Evolutionary conservation across 2,113 vertebrate genomes (phyloP), one percentile per base, ranked within the genome.

Genomic region (Psettodes erumei): DNA sequence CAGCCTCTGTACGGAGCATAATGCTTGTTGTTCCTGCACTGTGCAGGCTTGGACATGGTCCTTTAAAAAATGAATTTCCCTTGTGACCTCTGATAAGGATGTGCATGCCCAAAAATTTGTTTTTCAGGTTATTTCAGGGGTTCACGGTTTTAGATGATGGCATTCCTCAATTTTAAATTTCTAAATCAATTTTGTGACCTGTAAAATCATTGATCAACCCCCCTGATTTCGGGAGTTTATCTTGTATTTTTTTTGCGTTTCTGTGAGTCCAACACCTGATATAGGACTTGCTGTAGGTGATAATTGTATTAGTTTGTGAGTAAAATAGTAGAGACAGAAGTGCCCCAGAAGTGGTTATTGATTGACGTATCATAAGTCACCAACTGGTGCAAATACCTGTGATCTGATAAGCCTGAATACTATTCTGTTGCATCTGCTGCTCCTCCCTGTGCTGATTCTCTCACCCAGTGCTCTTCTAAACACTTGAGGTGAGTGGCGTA

Each of bases 281-380:
- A 78, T 38, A 71, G 82, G 45, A 78, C 8, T 48, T 73, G 55
- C 67, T 9, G 54, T 37, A 68, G 72, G 56, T 79, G 63, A 75
- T 75, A 62, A 86, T 83, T 71, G 48, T 60, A 33, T 56, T 71
- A 18, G 61, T 73, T 65, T 75, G 21, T 8, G 18, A 38, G 23
- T 55, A 50, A 69, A 64, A 72, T 63, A 45, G 55, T 61, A 35
- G 16, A 71, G 65, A 61, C 38, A 76, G 55, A 45, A 54, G 55
- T 43, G 21, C 61, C 83, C 61, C 70, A 66, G 72, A 75, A 74
- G 77, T 40, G 33, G 50, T 73, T 70, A 86, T 85, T 42, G 64
- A 70, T 30, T 82, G 45, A 59, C 78, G 75, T 62, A 75, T 79
- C 53, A 58, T 71, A 83, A 83, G 35, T 85, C 81, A 82, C 71